A percentile compares a stretch with the other conserved stretches of the same genome.
phyloP scores from a whole-genome alignment of 2,888 invertebrate species.

The Rhimphoctona megacephalus region DNA sequence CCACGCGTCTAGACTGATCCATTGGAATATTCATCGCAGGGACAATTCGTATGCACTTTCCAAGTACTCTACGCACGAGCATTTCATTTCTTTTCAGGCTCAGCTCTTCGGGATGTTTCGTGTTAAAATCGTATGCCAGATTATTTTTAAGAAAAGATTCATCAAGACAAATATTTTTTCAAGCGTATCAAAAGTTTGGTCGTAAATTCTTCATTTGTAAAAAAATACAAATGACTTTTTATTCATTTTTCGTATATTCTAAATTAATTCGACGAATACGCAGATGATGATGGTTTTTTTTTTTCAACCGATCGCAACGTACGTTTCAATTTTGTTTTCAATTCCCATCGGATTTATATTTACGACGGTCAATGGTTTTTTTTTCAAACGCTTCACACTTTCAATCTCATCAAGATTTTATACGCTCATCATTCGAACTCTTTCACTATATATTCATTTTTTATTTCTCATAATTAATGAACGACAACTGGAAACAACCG shows the following conservation, averaged over 20 bases:
- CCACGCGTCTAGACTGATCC: constrained; percentile 49
- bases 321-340: no score
- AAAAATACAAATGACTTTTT: background rate
- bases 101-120: constrained; percentile 11
- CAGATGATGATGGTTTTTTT: no score
- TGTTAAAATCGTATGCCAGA: background rate
- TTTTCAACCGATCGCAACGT: no score
- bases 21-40: constrained; percentile 47
- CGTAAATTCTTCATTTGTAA: background rate
- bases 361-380: background rate
- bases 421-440: no score
- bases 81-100: constrained; percentile 42
- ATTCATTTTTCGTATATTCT: background rate
- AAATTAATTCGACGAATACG: background rate
- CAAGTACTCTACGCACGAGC: constrained; percentile 58
- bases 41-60: constrained; percentile 60
- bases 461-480: background rate
- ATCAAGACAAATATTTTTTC: background rate
- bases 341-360: background rate
- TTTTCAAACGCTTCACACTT: no score
- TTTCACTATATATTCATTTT: no score
- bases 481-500: background rate
- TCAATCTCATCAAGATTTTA: no score
- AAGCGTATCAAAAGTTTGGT: background rate
- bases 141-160: background rate